Percentiles rank a stretch among this genome's conserved stretches.
These are phyloP conservation scores for Nothocercus julius DNA, from an alignment of 2,113 vertebrate genomes.

Conservation along the genomic window DNA sequence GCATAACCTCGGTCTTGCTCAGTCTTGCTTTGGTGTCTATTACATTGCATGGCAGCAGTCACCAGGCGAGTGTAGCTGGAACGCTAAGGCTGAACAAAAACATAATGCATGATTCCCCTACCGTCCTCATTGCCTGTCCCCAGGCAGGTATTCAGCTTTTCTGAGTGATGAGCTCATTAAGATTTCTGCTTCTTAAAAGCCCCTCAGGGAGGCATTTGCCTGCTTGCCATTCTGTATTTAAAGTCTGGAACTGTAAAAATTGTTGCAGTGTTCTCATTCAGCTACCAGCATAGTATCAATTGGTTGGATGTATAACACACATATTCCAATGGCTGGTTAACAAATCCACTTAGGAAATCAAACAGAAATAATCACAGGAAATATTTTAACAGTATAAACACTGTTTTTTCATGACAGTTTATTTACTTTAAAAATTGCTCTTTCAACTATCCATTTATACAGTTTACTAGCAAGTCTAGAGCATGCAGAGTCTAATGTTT, in stretches of 20 bases:
- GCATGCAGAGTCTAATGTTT: accelerated
- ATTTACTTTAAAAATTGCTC: background rate
- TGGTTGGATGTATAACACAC: background rate
- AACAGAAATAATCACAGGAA: background rate
- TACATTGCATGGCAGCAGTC: background rate
- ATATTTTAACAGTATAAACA: background rate
- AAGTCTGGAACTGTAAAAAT: constrained; percentile 19
- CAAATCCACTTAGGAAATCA: background rate
- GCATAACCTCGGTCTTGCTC: background rate
- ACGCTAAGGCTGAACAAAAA: constrained; percentile 27
- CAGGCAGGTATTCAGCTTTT: constrained; percentile 64
- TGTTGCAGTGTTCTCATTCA: constrained; percentile 1
- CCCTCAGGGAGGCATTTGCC: constrained; percentile 20
- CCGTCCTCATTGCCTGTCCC: constrained; percentile 41
- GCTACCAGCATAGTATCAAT: background rate
- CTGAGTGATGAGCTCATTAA: constrained; percentile 70
- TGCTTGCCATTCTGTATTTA: constrained; percentile 58
- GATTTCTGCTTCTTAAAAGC: constrained; percentile 65
- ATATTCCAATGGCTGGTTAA: background rate
- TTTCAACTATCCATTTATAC: background rate
- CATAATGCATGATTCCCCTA: background rate
- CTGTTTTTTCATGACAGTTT: background rate
- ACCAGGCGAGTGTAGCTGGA: background rate
- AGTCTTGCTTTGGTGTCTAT: background rate
- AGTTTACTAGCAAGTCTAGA: background rate